Conservation (phyloP, 2,113 vertebrate species). For the Gobius niger region DNA sequence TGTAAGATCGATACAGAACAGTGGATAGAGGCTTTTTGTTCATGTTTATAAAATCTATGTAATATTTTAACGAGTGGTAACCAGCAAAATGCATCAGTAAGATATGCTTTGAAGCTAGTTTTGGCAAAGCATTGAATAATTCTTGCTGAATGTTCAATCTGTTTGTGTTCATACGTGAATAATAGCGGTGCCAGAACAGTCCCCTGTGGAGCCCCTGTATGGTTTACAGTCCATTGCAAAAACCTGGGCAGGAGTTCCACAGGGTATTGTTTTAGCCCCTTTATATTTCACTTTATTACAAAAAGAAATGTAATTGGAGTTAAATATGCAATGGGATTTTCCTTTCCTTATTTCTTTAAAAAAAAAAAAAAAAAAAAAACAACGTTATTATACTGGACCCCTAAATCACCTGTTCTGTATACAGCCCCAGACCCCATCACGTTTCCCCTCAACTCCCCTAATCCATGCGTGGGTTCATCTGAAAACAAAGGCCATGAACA, state of each 20-base stretch:
- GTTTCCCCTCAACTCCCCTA: neutral
- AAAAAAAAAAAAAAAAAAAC: neutral
- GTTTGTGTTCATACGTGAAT: neutral
- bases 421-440: neutral
- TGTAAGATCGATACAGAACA: constrained; percentile 2
- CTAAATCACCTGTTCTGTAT: neutral
- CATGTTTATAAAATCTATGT: too few relatives aligned
- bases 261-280: neutral
- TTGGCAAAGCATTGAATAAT: too few relatives aligned
- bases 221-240: too few relatives aligned
- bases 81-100: too few relatives aligned
- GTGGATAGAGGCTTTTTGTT: neutral
- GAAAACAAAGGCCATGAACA: neutral
- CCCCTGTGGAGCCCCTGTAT: too few relatives aligned
- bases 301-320: too few relatives aligned
- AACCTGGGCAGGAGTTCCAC: neutral
- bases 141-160: neutral
- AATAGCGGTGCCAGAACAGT: too few relatives aligned
- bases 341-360: neutral
- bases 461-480: neutral
- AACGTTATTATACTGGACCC: neutral
- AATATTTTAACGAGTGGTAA: too few relatives aligned
- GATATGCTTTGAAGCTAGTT: too few relatives aligned
- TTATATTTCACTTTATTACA: neutral
- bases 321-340: too few relatives aligned